Evolutionary conservation across 1,140 invertebrate genomes (phyloP).

Genomic region (Heliconius congener): DNA sequence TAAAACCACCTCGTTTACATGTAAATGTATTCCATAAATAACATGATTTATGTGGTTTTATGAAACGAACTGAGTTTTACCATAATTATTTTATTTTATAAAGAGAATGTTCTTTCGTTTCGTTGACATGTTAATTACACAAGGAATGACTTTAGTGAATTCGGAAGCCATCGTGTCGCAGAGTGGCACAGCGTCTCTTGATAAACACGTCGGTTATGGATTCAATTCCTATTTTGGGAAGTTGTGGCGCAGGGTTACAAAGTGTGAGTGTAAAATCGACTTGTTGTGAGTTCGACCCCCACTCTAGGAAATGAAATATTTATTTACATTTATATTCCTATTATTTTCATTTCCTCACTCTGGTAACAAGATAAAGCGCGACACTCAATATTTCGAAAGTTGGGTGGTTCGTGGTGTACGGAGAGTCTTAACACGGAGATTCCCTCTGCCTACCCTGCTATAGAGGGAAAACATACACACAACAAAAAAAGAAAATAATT

Average conservation of each 20-base stretch:
- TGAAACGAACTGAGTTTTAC: not conserved
- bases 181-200: not conserved
- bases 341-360: not conserved
- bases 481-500: no score
- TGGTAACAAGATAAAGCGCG: not conserved
- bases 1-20: not conserved
- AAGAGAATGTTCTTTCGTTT: not conserved
- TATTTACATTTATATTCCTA: no score
- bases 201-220: not conserved
- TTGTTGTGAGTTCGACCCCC: no score
- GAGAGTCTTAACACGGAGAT: no score
- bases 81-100: not conserved
- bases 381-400: not conserved
- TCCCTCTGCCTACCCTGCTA: not conserved
- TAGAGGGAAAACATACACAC: no score
- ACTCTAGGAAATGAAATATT: no score
- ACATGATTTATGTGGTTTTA: not conserved
- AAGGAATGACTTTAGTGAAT: not conserved
- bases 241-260: not conserved
- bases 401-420: no score
- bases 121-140: not conserved
- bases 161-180: not conserved
- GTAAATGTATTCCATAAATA: conserved; percentile 21
- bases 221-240: not conserved
- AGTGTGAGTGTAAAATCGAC: no score